Evolutionary conservation across 1,140 invertebrate genomes (phyloP), one percentile per base, ranked within the genome.

Genomic region (Drosophila kanapiae): DNA sequence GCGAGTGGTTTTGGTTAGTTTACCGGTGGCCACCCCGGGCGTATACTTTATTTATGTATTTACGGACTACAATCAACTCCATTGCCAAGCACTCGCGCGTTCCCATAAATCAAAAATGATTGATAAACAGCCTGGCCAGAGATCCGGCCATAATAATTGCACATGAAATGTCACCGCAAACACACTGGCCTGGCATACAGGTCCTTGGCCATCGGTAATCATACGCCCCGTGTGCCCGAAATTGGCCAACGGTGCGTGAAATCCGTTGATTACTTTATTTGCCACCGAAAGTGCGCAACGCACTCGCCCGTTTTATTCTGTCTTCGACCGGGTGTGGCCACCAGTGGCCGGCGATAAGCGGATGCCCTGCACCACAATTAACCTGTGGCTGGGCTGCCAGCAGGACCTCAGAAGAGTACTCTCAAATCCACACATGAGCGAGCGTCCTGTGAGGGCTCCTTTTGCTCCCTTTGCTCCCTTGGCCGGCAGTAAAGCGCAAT

Each of bases 181-280:
- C 49, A 33, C 35, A 48, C 14, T 14, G 47, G 23, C 31, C 31
- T 6, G 31, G 31, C 47, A 9, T 2, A 6, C 56, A 27, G 29
- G 59, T 40, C 51, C 51, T 37, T 4, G 2, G 18, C 53, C 53
- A 23, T n/a, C 74, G 45, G 68, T 70, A 87, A 88, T 87, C 84
- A 88, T 80, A 75, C 84, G 80, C 74, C 69, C 78, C 53, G 74
- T 80, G 60, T 59, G 53, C 53, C 58, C 58, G 57, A 83, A 82
- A 86, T 80, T 91, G 80, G 29, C 51, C 65, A 68, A 29, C 62
- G 70, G 79, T 75, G 87, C 83, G 87, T 87, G 64, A 91, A 91
- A 91, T 91, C 75, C 87, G 83, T 88, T 91, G 88, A 91, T 91
- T 91, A 88, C 88, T 91, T 87, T 91, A 91, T 91, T 91, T 91